phyloP scores from a whole-genome alignment of 1,140 invertebrate species.

The Choristoneura fumiferana region DNA sequence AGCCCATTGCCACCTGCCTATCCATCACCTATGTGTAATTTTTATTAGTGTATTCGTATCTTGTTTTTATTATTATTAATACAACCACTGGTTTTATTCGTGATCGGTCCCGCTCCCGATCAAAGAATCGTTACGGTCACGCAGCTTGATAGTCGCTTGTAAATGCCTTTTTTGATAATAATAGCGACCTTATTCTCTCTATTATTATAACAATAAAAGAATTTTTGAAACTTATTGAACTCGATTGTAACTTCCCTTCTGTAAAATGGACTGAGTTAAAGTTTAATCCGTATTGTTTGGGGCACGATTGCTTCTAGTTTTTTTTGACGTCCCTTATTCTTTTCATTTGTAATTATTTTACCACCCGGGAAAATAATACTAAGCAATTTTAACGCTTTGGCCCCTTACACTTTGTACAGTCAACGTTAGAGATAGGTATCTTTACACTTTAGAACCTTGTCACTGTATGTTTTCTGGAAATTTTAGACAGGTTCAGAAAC shows the following conservation, averaged over 20 bases:
- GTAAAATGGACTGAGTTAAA: not conserved
- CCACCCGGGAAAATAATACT: not conserved
- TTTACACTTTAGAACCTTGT: no score
- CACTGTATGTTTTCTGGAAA: no score
- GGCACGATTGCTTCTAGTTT: constrained; percentile 1
- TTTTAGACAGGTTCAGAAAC: no score
- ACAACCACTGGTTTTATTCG: no score
- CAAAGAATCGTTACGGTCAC: not conserved
- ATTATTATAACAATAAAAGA: constrained; percentile 18
- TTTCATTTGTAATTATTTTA: constrained; percentile 22
- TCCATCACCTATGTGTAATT: no score
- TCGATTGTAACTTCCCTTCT: constrained; percentile 8
- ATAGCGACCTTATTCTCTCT: constrained; percentile 17
- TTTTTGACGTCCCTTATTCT: constrained; percentile 39
- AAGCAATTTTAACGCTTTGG: no score
- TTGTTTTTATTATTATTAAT: no score
- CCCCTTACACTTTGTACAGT: no score
- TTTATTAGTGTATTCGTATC: no score
- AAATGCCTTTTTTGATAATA: not conserved
- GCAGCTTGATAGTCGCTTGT: not conserved
- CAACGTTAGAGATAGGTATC: no score
- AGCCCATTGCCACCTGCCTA: no score
- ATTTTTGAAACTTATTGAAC: constrained; percentile 16
- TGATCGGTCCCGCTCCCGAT: no score
- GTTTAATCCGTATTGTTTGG: constrained; percentile 15